Evolutionary conservation across 2,888 invertebrate genomes (phyloP), one percentile per base, ranked within the genome.

Genomic region (Tetragonula carbonaria): DNA sequence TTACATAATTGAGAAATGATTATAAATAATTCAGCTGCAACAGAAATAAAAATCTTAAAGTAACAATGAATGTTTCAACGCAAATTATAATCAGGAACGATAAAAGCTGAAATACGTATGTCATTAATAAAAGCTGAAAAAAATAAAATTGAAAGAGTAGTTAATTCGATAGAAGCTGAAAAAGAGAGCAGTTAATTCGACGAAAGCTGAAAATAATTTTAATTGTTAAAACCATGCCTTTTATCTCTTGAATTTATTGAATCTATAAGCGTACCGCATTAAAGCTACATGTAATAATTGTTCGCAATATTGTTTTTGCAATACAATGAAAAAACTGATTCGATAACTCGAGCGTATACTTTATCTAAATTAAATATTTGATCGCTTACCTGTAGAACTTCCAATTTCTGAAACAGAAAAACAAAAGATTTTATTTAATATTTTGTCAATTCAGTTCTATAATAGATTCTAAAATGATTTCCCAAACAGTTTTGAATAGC

Each of bases 351-450:
- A 82, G 77, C 85, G 86, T 85, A 89, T 87, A 88, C 83, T 77
- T 75, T 55, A 79, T 65, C 28, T 73, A 72, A 55, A 74, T 21
- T 13, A 23, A 66, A 13, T 55, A 33, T 71, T 28, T 59, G 53
- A 50, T 82, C 79, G 63, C 93, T 92, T 91, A 93, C 93, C 92
- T 90, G 90, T 57, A 89, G 68, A 38, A 92, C 91, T 86, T 92
- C 93, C 90, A 89, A 84, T 90, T 92, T 92, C 93, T 93, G 92
- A 86, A 93, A 92, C 85, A 88, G 80, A 89, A 82, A 72, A 38
- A 63, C 14, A n/a, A 68, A 68, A 0, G 3, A 51, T n/a, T 2
- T 4, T 6, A n/a, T 18, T 82, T 51, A 83, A 38, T 21, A 65
- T 16, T 21, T n/a, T 2, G 11, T 23, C 53, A 18, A 72, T 4